Conservation (phyloP, 2,113 vertebrate species). For the Lycocorax pyrrhopterus region DNA sequence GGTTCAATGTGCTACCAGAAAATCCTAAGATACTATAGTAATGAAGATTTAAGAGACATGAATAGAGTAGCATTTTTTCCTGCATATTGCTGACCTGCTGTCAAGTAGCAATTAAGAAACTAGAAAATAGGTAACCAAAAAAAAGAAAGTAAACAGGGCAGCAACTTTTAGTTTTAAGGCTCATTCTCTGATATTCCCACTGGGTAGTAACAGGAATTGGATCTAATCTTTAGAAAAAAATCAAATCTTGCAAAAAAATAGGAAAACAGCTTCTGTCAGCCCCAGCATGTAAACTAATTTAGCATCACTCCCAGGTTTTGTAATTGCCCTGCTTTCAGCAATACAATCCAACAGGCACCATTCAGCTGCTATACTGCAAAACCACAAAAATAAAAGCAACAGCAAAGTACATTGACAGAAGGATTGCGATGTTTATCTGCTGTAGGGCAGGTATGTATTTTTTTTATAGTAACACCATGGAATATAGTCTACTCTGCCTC, state of each 20-base stretch:
- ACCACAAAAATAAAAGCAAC: not conserved
- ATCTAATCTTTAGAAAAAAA: not conserved
- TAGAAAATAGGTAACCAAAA: not conserved
- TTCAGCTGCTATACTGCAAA: not conserved
- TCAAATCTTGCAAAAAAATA: not conserved
- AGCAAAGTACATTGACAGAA: not conserved
- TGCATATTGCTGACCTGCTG: not conserved
- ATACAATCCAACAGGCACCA: not conserved
- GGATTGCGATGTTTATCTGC: conserved; percentile 16
- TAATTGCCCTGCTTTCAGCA: not conserved
- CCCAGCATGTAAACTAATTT: not conserved
- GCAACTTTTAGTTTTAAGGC: not conserved
- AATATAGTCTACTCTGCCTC: conserved; percentile 6
- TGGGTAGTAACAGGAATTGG: not conserved
- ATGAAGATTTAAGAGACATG: not conserved
- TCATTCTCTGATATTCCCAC: not conserved
- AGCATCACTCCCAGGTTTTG: not conserved
- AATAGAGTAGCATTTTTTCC: not conserved
- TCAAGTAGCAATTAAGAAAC: not conserved
- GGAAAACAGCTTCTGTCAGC: not conserved
- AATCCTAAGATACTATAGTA: not conserved
- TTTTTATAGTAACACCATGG: not conserved
- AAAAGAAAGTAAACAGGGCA: not conserved
- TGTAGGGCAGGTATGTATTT: not conserved
- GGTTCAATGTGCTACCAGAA: not conserved